A percentile compares a stretch with the other conserved stretches of the same genome.
Evolutionary conservation across 1,140 invertebrate species (phyloP).

Genomic region (Drosophila asahinai): DNA sequence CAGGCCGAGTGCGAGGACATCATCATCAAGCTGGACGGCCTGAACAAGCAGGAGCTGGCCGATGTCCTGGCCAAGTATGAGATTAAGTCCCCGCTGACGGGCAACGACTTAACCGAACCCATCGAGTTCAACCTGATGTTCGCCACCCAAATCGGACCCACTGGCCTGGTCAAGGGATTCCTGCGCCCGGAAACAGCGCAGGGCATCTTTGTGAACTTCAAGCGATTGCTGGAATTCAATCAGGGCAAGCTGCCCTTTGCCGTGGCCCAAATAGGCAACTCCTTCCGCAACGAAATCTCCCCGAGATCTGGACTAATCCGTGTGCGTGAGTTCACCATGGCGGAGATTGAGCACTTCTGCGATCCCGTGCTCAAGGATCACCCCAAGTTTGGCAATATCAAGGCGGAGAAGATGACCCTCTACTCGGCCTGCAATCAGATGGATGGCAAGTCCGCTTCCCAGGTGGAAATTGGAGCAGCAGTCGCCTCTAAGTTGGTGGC

Average conservation of each 20-base stretch:
- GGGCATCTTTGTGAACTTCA: constrained; percentile 99
- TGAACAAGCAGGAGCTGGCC: constrained; percentile 95
- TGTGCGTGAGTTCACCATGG: constrained; percentile 99
- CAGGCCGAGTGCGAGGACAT: constrained; percentile 93
- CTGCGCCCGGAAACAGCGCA: constrained; percentile 99
- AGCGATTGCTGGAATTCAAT: constrained; percentile 97
- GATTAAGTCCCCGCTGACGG: constrained; percentile 97
- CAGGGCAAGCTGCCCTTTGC: constrained; percentile 98
- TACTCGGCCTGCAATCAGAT: constrained; percentile 99
- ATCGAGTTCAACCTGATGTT: constrained; percentile 99
- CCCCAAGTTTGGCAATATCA: constrained; percentile 94
- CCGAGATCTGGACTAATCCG: constrained; percentile 98
- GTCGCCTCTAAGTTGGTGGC: constrained; percentile 92
- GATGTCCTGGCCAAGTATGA: constrained; percentile 93
- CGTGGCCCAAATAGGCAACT: constrained; percentile 97
- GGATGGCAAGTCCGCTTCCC: constrained; percentile 93
- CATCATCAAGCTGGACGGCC: constrained; percentile 93
- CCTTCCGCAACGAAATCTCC: constrained; percentile 99
- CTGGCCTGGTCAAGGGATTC: constrained; percentile 96
- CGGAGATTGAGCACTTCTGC: constrained; percentile 99
- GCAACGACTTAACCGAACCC: constrained; percentile 97
- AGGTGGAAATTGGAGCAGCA: constrained; percentile 91
- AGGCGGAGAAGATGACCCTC: constrained; percentile 91
- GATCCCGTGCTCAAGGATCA: constrained; percentile 96
- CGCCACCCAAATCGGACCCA: constrained; percentile 97